These are phyloP conservation scores for Lasioglossum marginatum DNA, from an alignment of 2,888 invertebrate species.

Conservation along the genomic window DNA sequence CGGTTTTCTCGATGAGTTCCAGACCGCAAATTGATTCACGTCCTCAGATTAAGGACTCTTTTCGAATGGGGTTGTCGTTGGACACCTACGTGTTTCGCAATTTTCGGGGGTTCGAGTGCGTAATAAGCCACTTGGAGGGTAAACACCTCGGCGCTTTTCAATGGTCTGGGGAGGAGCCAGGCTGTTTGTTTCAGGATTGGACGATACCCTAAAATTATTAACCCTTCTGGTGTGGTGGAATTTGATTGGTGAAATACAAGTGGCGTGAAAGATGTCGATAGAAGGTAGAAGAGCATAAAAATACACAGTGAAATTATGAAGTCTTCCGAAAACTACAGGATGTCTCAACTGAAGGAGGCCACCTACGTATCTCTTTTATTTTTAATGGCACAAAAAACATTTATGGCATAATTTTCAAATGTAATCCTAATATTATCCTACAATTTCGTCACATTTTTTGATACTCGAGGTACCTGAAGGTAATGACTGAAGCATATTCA, in stretches of 20 bases:
- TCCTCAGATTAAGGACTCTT: not conserved
- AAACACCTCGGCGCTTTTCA: not conserved
- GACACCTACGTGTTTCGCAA: not conserved
- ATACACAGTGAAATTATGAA: not conserved
- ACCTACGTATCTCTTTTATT: no score
- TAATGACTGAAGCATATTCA: no score
- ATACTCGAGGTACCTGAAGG: no score
- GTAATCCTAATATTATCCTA: no score
- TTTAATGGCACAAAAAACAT: no score
- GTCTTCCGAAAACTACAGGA: no score
- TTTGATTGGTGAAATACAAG: not conserved
- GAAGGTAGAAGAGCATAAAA: not conserved
- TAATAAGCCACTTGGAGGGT: not conserved
- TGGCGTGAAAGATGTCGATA: no score
- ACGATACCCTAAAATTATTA: not conserved
- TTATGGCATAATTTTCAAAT: no score
- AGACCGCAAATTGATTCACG: not conserved
- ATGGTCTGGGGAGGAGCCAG: not conserved
- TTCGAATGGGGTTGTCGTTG: not conserved
- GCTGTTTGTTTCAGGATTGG: not conserved
- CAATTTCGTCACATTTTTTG: no score
- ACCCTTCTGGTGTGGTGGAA: not conserved
- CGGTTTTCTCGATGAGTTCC: not conserved
- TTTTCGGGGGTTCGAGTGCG: conserved; percentile 6
- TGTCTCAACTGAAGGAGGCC: no score